These are phyloP conservation scores for Thunnus thynnus DNA, from an alignment of 2,113 vertebrate genomes.

Conservation along the genomic window DNA sequence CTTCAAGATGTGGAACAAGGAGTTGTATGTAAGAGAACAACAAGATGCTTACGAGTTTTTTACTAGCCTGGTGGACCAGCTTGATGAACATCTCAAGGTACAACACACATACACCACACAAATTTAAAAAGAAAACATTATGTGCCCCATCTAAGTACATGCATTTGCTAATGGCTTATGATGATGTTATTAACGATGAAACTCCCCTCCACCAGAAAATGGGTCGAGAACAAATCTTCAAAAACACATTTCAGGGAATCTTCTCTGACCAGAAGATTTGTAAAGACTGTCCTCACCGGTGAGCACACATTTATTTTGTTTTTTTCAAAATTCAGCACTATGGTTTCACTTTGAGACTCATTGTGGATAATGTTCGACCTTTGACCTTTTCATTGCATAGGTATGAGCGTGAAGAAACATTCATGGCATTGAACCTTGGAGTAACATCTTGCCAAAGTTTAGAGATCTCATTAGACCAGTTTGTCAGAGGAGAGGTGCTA, in stretches of 20 bases:
- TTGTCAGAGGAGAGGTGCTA: slow-evolving; percentile 98
- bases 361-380: not conserved
- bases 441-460: slow-evolving; percentile 98
- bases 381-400: slow-evolving; percentile 70
- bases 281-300: slow-evolving; percentile 99
- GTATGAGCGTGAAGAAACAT: slow-evolving; percentile 98
- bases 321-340: no score
- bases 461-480: slow-evolving; percentile 98
- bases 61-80: slow-evolving; percentile 98
- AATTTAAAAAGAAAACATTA: not conserved
- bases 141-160: not conserved
- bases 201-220: slow-evolving; percentile 90
- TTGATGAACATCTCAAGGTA: slow-evolving; percentile 99
- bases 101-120: not conserved
- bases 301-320: not conserved
- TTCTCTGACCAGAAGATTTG: slow-evolving; percentile 99
- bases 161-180: not conserved
- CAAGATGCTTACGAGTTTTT: slow-evolving; percentile 99
- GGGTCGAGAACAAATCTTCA: slow-evolving; percentile 98
- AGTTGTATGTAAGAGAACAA: slow-evolving; percentile 96
- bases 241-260: slow-evolving; percentile 99
- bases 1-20: slow-evolving; percentile 99
- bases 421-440: slow-evolving; percentile 98
- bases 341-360: not conserved
- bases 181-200: not conserved